These are phyloP conservation scores for Atrina japonica DNA, from an alignment of 2,888 invertebrate genomes.

Conservation along the genomic window DNA sequence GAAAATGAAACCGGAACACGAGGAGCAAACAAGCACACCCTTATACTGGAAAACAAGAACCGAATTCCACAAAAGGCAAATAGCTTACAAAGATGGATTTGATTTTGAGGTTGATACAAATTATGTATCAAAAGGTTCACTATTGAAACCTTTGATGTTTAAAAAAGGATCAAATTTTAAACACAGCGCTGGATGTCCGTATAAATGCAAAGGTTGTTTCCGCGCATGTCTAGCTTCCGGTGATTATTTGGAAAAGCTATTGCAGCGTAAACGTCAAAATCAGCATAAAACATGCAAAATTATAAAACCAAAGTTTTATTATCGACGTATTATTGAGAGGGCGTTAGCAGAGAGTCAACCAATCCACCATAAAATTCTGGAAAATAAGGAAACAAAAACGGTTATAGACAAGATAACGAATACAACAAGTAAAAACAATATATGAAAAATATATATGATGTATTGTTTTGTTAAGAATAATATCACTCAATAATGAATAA, in stretches of 20 bases:
- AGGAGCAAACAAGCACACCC: not conserved
- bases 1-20: too few species aligned
- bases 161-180: constrained; percentile 30
- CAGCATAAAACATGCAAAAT: too few species aligned
- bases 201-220: constrained; percentile 67
- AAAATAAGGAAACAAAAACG: too few species aligned
- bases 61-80: constrained; percentile 23
- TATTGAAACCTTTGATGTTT: constrained; percentile 33
- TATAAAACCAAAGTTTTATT: too few species aligned
- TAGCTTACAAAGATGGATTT: not conserved
- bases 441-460: too few species aligned
- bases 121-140: constrained; percentile 26
- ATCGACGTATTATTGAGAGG: too few species aligned
- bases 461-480: too few species aligned
- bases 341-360: too few species aligned
- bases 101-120: not conserved
- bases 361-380: too few species aligned
- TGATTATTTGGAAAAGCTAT: constrained; percentile 35
- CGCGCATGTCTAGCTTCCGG: constrained; percentile 66
- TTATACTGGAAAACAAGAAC: constrained; percentile 39
- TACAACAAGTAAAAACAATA: too few species aligned
- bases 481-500: too few species aligned
- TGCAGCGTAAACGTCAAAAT: not conserved
- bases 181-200: constrained; percentile 63
- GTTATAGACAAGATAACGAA: too few species aligned